Evolutionary conservation across 2,888 invertebrate species (phyloP), one percentile per base, ranked within the genome.

Genomic region (Eristalis arbustorum): DNA sequence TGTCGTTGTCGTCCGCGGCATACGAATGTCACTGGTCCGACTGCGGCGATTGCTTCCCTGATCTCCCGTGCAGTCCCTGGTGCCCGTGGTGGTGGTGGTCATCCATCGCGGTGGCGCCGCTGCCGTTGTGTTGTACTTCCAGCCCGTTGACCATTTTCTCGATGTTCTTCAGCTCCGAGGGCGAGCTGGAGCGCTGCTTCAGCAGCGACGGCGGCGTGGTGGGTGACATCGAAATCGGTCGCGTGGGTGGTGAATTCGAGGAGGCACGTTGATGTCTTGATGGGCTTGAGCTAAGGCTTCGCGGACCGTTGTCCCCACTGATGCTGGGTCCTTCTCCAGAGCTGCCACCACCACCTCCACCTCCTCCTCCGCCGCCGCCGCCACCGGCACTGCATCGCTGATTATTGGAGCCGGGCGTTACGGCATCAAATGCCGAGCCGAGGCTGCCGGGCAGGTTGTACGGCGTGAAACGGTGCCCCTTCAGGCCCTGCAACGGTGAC

Each of bases 71-170:
- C 88, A 73, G 28, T n/a, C n/a, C n/a, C 25, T 25, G 25, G 56
- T 84, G 66, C n/a, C n/a, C n/a, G 80, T 89, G 81, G 88, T 94
- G 89, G 61, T 84, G 88, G 73, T 88, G 88, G 56, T 22, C 88
- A 23, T 81, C 88, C 85, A 80, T 85, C 14, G 84, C 82, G 49
- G 80, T 71, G 56, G 56, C 59, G 40, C 84, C 88, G 62, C 90
- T 89, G 72, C 93, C 93, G 74, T 93, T 94, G 89, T 96, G 95
- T 92, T 97, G 97, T 89, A 97, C 97, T 92, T 98, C 98, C 88
- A 98, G 94, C 18, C 98, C 98, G 93, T 98, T 98, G 89, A 98
- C 98, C 98, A 98, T 98, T 92, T 98, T 97, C 94, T 98, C 98
- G 94, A 98, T 98, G 93, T 96, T 98, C 93, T 98, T 98, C 89